Evolutionary conservation across 2,888 invertebrate species (phyloP), one percentile per base, ranked within the genome.

Genomic region (Tinea trinotella): DNA sequence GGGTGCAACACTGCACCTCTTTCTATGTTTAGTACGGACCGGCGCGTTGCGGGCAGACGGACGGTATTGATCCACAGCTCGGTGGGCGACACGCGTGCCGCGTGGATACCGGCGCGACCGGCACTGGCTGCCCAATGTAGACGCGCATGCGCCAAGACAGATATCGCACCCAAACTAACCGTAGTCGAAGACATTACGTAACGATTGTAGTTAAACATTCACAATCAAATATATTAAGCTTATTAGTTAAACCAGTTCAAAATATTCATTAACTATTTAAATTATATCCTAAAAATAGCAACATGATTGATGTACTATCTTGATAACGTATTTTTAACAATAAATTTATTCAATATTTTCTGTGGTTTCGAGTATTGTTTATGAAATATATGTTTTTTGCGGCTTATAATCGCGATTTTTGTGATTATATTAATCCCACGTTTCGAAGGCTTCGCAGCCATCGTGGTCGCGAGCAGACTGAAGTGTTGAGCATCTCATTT

Each of bases 31-130:
- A 74, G 74, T 70, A 65, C 68, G 61, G 64, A 54, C 67, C 58
- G 64, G 64, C 67, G 69, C 66, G 68, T 64, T 60, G 74, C 70
- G 70, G 67, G 61, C 57, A 57, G 52, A 52, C 59, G 53, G 52
- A 56, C 57, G 61, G 63, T 71, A 71, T 71, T 62, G 71, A 72
- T 68, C 67, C 61, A 59, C 61, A 64, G 64, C 61, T 60, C 64
- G 64, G 62, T 54, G 62, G 66, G 63, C 19, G 35, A 35, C 35
- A 74, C 81, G 79, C 81, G 83, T 81, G 80, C 66, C 82, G 74
- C 78, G 79, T 76, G 81, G 72, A 66, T 70, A 77, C 80, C 77
- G 80, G 76, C 81, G 77, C 76, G 76, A 71, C 75, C 80, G 77
- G 76, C 79, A 85, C 84, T 82, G 55, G 40, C 36, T 36, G 35